Evolutionary conservation across 2,797 vertebrate genomes (phyloP).

Genomic region (Muscicapa comitata): DNA sequence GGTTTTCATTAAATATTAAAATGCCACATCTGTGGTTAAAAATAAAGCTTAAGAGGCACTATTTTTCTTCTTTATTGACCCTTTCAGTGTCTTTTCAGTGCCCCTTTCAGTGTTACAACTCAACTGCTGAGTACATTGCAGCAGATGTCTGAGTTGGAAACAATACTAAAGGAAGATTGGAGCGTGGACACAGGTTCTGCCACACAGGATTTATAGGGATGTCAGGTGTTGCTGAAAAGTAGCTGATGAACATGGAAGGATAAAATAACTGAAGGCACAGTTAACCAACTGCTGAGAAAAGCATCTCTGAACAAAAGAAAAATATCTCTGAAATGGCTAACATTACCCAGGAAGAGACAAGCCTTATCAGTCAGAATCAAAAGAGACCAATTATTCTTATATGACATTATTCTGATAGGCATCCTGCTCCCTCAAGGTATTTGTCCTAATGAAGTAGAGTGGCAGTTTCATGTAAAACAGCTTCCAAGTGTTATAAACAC

Average conservation of each 20-base stretch:
- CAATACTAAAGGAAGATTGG: not conserved
- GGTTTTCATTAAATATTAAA: slow-evolving; percentile 40
- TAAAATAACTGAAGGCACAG: not conserved
- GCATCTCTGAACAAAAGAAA: not conserved
- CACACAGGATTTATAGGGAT: not conserved
- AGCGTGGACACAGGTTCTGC: not conserved
- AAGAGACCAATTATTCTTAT: not conserved
- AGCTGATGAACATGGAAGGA: not conserved
- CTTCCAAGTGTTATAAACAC: not conserved
- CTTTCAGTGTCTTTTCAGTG: slow-evolving; percentile 1
- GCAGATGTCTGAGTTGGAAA: not conserved
- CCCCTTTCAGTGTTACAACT: not conserved
- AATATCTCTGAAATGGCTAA: not conserved
- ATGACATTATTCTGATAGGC: not conserved
- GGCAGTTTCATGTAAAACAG: not conserved
- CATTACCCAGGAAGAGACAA: not conserved
- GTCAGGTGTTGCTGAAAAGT: not conserved
- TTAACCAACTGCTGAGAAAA: not conserved
- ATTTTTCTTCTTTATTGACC: not conserved
- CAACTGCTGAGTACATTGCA: not conserved
- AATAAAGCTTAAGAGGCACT: not conserved
- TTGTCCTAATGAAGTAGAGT: not conserved
- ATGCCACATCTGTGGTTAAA: not conserved
- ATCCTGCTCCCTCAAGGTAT: not conserved
- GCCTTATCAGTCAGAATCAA: not conserved